A percentile compares a stretch with the other conserved stretches of the same genome.
These are phyloP conservation scores for Hyperoplus lanceolatus DNA, from an alignment of 2,797 vertebrate species.

Conservation along the genomic window DNA sequence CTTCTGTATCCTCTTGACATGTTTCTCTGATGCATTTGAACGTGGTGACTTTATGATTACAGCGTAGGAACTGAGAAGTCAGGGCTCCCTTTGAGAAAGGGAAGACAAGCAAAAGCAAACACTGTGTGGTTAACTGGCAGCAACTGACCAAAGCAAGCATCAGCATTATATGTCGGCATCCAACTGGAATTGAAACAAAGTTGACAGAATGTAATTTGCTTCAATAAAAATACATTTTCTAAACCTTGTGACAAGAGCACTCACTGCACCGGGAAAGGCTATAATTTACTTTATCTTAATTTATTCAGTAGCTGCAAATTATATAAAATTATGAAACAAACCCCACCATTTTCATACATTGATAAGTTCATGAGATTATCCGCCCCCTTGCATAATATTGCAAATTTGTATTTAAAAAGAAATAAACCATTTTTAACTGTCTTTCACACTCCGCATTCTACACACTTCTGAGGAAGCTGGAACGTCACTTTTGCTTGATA, in stretches of 20 bases:
- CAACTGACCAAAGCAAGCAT: background rate
- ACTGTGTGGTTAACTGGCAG: background rate
- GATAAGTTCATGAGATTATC: background rate
- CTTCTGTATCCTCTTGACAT: background rate
- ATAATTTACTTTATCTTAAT: background rate
- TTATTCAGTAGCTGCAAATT: background rate
- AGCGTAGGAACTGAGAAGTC: background rate
- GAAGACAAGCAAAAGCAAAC: background rate
- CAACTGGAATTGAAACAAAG: background rate
- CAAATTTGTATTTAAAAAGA: no score
- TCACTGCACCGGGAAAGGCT: background rate
- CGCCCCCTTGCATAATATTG: background rate
- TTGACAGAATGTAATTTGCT: background rate
- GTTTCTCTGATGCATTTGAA: background rate
- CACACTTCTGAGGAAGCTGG: background rate
- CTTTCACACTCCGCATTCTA: background rate
- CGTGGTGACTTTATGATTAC: conserved; percentile 10
- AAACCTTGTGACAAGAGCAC: background rate
- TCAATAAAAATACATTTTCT: no score
- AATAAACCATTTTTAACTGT: background rate
- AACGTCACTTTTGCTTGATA: background rate
- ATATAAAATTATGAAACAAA: background rate
- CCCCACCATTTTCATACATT: background rate
- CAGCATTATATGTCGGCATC: background rate
- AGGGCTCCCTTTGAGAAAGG: background rate